phyloP scores from a whole-genome alignment of 2,797 vertebrate species.

The Dipus sagitta region DNA sequence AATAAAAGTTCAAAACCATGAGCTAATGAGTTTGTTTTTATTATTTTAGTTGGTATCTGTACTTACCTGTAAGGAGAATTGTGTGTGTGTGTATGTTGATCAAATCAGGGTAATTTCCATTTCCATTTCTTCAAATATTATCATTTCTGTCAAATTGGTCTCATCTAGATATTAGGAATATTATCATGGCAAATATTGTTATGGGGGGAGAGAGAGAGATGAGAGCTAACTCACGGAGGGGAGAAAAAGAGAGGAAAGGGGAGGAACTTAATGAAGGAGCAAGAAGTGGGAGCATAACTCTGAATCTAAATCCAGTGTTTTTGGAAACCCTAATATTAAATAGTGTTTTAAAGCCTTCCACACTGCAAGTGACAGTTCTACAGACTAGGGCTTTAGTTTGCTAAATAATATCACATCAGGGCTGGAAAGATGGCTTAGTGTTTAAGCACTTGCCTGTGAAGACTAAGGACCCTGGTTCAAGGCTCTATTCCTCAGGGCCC shows the following conservation, averaged over 20 bases:
- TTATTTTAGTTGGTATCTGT: neutral
- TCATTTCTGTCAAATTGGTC: neutral
- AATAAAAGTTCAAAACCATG: neutral
- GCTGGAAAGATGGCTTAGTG: too few relatives aligned
- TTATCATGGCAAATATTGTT: neutral
- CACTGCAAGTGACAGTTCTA: neutral
- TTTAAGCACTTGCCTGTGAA: too few relatives aligned
- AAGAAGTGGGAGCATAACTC: neutral
- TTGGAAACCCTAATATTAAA: neutral
- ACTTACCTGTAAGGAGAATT: neutral
- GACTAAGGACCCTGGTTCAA: too few relatives aligned
- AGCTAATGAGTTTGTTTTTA: neutral
- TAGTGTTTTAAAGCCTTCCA: neutral
- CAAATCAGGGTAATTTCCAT: neutral
- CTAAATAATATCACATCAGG: neutral
- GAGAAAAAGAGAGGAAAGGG: neutral
- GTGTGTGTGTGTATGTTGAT: neutral
- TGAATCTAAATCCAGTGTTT: neutral
- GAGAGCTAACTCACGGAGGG: neutral
- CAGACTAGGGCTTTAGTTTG: fast-evolving
- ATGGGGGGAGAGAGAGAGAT: neutral
- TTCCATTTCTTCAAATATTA: neutral
- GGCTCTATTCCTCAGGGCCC: too few relatives aligned
- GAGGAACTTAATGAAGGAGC: neutral
- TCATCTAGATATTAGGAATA: neutral